phyloP scores from a whole-genome alignment of 2,113 vertebrate species.

The Trematomus loennbergii region DNA sequence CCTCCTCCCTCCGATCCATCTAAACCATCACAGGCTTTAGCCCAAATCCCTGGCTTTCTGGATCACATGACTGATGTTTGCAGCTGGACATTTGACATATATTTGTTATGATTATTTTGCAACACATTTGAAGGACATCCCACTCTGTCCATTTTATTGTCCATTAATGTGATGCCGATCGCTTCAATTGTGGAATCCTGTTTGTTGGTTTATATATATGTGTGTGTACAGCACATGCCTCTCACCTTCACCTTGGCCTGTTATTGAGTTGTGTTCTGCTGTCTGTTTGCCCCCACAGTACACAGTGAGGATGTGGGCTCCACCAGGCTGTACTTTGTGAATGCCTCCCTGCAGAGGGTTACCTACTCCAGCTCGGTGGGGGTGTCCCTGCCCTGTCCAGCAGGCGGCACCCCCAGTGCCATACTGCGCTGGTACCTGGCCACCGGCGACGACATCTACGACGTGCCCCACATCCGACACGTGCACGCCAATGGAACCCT shows the following conservation, averaged over 20 bases:
- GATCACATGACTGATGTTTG: slow-evolving; percentile 80
- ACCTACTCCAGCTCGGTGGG: slow-evolving; percentile 98
- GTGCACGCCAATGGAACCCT: slow-evolving; percentile 98
- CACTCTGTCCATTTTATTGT: slow-evolving; percentile 33
- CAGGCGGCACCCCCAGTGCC: slow-evolving; percentile 95
- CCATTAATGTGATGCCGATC: slow-evolving; percentile 16
- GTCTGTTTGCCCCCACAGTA: slow-evolving; percentile 82
- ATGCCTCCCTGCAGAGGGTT: slow-evolving; percentile 98
- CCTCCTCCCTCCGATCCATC: slow-evolving; percentile 82
- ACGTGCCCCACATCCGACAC: slow-evolving; percentile 98
- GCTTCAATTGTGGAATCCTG: slow-evolving; percentile 29
- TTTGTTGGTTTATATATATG: slow-evolving; percentile 12
- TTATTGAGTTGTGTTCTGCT: slow-evolving; percentile 47
- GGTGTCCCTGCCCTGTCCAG: slow-evolving; percentile 98
- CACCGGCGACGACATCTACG: slow-evolving; percentile 99
- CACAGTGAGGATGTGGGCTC: slow-evolving; percentile 94
- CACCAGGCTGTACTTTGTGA: slow-evolving; percentile 99
- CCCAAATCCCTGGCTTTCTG: slow-evolving; percentile 85
- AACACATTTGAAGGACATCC: slow-evolving; percentile 70
- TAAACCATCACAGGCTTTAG: slow-evolving; percentile 87
- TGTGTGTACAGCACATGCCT: slow-evolving; percentile 2
- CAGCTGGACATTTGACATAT: slow-evolving; percentile 82
- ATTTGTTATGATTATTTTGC: slow-evolving; percentile 80
- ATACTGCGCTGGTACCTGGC: slow-evolving; percentile 99
- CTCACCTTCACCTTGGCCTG: slow-evolving; percentile 29